phyloP scores from a whole-genome alignment of 2,113 vertebrate genomes.

The Shinisaurus crocodilurus region DNA sequence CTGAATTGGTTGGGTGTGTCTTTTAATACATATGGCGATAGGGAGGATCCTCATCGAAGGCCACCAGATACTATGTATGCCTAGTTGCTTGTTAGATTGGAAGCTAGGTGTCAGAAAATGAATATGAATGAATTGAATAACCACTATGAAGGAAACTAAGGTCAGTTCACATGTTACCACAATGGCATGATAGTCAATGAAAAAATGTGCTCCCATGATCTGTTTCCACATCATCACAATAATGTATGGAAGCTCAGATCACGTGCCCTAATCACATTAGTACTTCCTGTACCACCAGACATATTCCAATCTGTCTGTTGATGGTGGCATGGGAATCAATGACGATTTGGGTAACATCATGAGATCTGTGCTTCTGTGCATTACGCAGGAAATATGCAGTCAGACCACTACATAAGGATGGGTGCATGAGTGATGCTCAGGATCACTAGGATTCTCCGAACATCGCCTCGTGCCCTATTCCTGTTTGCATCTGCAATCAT shows the following conservation, averaged over 20 bases:
- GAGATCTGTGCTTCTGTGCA: no score
- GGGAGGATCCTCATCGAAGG: neutral
- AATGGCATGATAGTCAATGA: neutral
- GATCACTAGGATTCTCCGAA: no score
- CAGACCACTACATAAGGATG: no score
- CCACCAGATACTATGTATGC: neutral
- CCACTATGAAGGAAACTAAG: neutral
- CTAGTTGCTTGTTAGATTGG: neutral
- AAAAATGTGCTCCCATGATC: neutral
- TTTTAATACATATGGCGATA: neutral
- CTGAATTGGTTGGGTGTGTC: neutral
- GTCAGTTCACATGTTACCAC: neutral
- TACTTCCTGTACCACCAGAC: neutral
- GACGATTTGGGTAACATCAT: neutral
- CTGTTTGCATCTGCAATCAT: no score
- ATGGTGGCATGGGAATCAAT: neutral
- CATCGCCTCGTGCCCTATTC: no score
- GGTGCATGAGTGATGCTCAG: no score
- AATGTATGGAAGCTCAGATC: neutral
- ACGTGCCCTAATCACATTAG: neutral
- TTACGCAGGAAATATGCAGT: no score
- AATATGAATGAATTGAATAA: neutral
- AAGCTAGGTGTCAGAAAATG: neutral
- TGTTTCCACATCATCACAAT: neutral
- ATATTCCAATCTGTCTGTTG: neutral